phyloP scores from a whole-genome alignment of 2,797 vertebrate species.

The Brachyalestes nurse region DNA sequence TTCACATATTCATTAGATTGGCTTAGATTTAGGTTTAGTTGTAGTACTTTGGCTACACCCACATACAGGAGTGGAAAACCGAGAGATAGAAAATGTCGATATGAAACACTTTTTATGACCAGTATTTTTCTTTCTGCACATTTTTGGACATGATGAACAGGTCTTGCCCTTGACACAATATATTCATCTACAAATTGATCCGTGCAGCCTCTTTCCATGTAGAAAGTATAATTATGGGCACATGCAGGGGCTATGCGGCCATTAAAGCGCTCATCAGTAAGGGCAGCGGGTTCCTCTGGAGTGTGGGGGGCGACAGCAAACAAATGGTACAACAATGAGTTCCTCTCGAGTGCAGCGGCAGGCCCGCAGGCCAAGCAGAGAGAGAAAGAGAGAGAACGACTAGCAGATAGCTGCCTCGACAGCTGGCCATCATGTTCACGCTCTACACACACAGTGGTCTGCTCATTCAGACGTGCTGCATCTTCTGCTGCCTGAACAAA shows the following conservation, averaged over 20 bases:
- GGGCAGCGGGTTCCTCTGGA: conserved; percentile 21
- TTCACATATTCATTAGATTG: too few species aligned
- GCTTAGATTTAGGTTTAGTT: too few species aligned
- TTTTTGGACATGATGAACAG: conserved; percentile 7
- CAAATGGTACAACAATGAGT: conserved; percentile 29
- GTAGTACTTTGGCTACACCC: too few species aligned
- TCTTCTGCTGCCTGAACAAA: conserved; percentile 33
- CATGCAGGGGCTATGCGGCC: conserved; percentile 10
- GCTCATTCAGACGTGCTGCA: conserved; percentile 39
- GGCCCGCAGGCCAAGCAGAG: conserved; percentile 17
- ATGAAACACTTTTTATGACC: not conserved
- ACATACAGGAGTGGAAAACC: too few species aligned
- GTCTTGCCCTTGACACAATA: conserved; percentile 17
- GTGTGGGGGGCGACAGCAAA: conserved; percentile 46
- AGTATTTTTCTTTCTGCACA: conserved; percentile 7
- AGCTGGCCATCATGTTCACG: conserved; percentile 49
- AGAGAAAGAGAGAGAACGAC: not conserved
- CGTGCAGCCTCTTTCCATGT: not conserved
- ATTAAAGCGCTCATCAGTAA: conserved; percentile 26
- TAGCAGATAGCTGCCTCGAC: conserved; percentile 33
- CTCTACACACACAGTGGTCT: conserved; percentile 35
- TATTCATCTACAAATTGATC: conserved; percentile 23
- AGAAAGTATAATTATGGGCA: conserved; percentile 38
- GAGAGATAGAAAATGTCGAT: not conserved
- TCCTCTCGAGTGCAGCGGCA: conserved; percentile 41